A percentile compares a stretch with the other conserved stretches of the same genome.
Evolutionary conservation across 2,113 vertebrate genomes (phyloP).

Genomic region (Romanogobio albipinnatus): DNA sequence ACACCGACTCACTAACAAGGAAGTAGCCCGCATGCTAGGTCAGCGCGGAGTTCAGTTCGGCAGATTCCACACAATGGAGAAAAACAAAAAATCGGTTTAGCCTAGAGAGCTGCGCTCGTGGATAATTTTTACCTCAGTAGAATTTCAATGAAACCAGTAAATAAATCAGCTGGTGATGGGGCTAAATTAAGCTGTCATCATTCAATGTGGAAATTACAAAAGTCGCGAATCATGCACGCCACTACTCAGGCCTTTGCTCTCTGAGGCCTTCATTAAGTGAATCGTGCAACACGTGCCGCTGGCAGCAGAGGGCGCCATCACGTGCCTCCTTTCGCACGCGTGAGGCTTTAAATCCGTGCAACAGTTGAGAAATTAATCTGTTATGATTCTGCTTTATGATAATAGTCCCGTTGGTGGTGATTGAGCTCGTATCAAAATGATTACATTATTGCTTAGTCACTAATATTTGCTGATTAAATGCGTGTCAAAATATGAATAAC

Average conservation of each 20-base stretch:
- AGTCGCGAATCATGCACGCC: slow-evolving; percentile 23
- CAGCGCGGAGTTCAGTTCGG: slow-evolving; percentile 2
- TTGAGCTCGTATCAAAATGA: too few relatives aligned
- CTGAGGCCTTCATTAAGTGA: slow-evolving; percentile 36
- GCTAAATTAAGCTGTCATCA: background rate
- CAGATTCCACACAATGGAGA: slow-evolving; percentile 45
- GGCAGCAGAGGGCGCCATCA: slow-evolving; percentile 33
- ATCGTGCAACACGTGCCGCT: background rate
- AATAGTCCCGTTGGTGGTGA: background rate
- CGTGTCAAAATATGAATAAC: background rate
- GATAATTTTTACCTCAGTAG: background rate
- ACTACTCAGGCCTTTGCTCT: slow-evolving; percentile 27
- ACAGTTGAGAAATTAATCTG: background rate
- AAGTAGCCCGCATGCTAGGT: slow-evolving; percentile 49
- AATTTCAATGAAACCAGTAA: background rate
- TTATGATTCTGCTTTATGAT: background rate
- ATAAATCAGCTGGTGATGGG: background rate
- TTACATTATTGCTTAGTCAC: background rate
- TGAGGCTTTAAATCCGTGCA: background rate
- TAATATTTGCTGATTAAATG: background rate
- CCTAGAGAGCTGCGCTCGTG: background rate
- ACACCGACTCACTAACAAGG: slow-evolving; percentile 53
- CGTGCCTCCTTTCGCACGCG: background rate
- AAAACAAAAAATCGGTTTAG: background rate
- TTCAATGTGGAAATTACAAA: background rate